These are phyloP conservation scores for Lipotes vexillifer DNA, from an alignment of 2,113 vertebrate species.

Conservation along the genomic window DNA sequence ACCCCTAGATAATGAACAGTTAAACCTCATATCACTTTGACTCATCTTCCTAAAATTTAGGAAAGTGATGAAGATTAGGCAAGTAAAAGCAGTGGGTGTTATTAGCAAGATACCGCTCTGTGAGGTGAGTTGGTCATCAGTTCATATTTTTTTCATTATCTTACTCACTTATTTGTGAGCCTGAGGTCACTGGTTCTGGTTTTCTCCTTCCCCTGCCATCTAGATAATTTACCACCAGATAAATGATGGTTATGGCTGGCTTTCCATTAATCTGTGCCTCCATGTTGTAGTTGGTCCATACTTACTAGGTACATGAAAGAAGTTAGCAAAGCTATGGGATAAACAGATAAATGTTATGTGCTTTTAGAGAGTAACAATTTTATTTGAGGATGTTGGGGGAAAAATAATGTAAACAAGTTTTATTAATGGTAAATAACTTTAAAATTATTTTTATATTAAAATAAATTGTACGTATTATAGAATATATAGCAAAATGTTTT, in stretches of 20 bases:
- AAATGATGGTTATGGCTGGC: not conserved
- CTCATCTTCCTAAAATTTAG: not conserved
- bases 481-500: not conserved
- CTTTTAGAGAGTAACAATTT: not conserved
- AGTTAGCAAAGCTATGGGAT: not conserved
- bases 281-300: not conserved
- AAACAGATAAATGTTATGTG: not conserved
- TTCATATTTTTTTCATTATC: not conserved
- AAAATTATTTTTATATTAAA: not conserved
- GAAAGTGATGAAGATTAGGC: not conserved
- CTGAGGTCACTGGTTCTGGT: not conserved
- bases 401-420: not conserved
- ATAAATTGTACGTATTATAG: not conserved
- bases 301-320: not conserved
- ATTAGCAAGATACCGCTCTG: not conserved
- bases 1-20: not conserved
- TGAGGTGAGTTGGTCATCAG: not conserved
- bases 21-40: not conserved
- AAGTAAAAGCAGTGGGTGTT: not conserved
- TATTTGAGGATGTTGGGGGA: not conserved
- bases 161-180: not conserved
- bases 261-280: not conserved
- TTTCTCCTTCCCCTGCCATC: not conserved
- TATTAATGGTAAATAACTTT: not conserved
- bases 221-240: not conserved